Conservation (phyloP, 2,888 invertebrate genomes). For the Nebria salina region DNA sequence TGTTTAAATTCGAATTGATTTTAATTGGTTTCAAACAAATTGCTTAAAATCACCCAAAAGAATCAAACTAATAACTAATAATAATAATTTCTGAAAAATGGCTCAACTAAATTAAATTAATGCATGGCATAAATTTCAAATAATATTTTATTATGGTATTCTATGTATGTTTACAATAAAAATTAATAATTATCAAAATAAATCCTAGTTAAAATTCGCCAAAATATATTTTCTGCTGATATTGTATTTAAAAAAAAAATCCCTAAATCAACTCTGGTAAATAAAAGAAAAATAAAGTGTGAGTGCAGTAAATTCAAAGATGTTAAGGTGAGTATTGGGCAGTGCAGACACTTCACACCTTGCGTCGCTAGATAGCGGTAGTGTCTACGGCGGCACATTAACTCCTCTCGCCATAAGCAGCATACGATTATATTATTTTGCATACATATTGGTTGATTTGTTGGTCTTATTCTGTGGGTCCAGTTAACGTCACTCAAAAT, state of each 20-base stretch:
- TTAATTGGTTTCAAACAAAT: neutral
- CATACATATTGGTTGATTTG: constrained; percentile 19
- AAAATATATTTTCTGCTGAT: too few species aligned
- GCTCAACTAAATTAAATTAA: too few species aligned
- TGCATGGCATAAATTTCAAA: too few species aligned
- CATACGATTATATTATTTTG: constrained; percentile 8
- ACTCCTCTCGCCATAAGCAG: neutral
- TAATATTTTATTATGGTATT: too few species aligned
- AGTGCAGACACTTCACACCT: constrained; percentile 2
- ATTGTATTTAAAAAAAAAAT: too few species aligned
- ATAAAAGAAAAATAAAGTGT: neutral
- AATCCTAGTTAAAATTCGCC: too few species aligned
- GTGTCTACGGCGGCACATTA: neutral
- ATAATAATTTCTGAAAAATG: too few species aligned
- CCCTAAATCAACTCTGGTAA: neutral
- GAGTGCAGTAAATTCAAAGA: neutral
- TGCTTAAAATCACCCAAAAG: neutral
- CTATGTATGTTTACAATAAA: too few species aligned
- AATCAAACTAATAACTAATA: too few species aligned
- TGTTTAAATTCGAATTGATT: neutral
- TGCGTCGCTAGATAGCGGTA: neutral
- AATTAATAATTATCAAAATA: too few species aligned
- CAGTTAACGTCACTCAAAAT: constrained; percentile 24
- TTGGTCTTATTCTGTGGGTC: constrained; percentile 17
- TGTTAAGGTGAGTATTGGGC: neutral